Percentiles rank a stretch among this genome's conserved stretches.
Conservation (phyloP, 2,113 vertebrate genomes). For the Suncus etruscus region DNA sequence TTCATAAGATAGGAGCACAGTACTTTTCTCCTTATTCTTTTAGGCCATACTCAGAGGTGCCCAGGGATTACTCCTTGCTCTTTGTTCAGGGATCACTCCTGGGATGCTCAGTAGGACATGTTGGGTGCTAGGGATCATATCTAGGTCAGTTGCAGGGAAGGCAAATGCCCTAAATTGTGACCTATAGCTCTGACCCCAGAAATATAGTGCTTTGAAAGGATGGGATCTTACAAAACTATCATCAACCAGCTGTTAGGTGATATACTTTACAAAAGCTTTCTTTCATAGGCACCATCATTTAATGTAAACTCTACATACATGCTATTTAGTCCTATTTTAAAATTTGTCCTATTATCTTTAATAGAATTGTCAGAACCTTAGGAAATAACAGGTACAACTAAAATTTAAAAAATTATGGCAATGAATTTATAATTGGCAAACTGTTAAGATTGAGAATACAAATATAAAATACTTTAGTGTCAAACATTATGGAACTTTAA, state of each 20-base stretch:
- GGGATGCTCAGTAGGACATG: too few species aligned
- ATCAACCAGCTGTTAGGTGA: neutral
- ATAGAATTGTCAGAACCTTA: neutral
- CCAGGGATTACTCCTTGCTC: too few species aligned
- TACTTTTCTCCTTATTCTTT: neutral
- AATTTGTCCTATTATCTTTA: neutral
- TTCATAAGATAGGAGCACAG: neutral
- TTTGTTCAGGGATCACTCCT: too few species aligned
- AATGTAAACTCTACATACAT: neutral
- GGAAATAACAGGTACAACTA: neutral
- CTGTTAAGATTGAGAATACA: conserved; percentile 20
- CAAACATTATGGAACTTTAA: neutral
- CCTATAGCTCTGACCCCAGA: too few species aligned
- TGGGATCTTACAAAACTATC: neutral
- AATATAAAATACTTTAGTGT: neutral
- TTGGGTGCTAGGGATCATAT: too few species aligned
- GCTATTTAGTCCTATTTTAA: neutral
- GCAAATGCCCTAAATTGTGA: too few species aligned
- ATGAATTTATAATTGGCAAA: neutral
- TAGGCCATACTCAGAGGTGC: too few species aligned
- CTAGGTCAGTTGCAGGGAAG: too few species aligned
- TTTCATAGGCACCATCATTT: neutral
- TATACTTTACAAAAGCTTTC: neutral
- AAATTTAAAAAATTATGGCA: neutral
- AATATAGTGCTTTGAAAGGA: neutral